Percentiles rank a stretch among this genome's conserved stretches.
phyloP scores from a whole-genome alignment of 2,113 vertebrate species.

The Eonycteris spelaea region DNA sequence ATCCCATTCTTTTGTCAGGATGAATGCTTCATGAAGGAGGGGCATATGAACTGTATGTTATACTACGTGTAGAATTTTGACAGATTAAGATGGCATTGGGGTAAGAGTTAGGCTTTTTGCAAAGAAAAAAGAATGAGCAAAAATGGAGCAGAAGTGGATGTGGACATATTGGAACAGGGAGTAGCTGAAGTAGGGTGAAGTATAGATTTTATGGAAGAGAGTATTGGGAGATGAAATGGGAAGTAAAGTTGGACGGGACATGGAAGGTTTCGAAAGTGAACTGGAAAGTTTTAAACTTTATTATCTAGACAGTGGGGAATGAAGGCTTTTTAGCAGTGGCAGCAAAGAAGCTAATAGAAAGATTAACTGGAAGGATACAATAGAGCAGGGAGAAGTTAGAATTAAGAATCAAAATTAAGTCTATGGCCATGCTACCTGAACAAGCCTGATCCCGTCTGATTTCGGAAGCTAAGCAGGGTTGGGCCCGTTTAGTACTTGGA shows the following conservation, averaged over 20 bases:
- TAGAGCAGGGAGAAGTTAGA: not conserved
- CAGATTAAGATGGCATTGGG: not conserved
- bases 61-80: not conserved
- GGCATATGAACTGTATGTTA: not conserved
- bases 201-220: not conserved
- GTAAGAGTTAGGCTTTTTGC: not conserved
- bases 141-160: not conserved
- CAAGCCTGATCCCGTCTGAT: no score
- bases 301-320: not conserved
- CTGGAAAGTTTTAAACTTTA: not conserved
- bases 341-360: not conserved
- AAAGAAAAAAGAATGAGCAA: not conserved
- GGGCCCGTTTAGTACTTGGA: no score
- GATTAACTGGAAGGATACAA: not conserved
- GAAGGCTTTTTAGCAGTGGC: not conserved
- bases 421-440: no score
- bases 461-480: no score
- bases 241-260: not conserved
- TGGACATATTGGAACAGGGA: not conserved
- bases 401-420: not conserved
- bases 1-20: not conserved
- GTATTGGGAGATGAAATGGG: not conserved
- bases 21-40: not conserved
- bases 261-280: not conserved
- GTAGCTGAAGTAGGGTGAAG: not conserved